Evolutionary conservation across 2,888 invertebrate genomes (phyloP).

Genomic region (Cabera pusaria): DNA sequence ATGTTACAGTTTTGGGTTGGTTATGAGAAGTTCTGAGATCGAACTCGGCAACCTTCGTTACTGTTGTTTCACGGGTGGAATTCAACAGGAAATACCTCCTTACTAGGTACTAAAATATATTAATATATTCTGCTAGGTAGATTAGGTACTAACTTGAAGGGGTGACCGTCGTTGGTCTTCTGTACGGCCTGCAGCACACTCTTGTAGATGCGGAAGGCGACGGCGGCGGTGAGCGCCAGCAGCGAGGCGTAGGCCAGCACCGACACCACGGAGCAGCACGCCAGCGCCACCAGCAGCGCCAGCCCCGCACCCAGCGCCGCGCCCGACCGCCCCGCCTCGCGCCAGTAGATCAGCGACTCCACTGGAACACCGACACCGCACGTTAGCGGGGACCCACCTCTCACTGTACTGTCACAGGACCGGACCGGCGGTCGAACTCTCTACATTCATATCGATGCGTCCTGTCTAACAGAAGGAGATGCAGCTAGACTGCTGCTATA

Average conservation of each 20-base stretch:
- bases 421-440: too few species aligned
- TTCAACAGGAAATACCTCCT: too few species aligned
- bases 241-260: constrained; percentile 97
- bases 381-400: neutral
- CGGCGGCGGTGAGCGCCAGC: constrained; percentile 91
- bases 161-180: constrained; percentile 98
- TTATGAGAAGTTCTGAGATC: too few species aligned
- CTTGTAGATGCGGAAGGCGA: constrained; percentile 98
- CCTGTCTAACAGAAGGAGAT: too few species aligned
- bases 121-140: too few species aligned
- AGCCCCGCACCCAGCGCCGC: constrained; percentile 96
- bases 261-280: constrained; percentile 97
- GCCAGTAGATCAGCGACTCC: constrained; percentile 99
- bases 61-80: too few species aligned
- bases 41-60: too few species aligned
- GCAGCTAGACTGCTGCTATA: too few species aligned
- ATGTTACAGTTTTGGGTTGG: too few species aligned
- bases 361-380: constrained; percentile 82
- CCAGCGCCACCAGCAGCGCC: constrained; percentile 95
- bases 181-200: constrained; percentile 97
- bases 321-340: constrained; percentile 96
- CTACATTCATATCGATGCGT: too few species aligned
- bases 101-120: too few species aligned
- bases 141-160: constrained; percentile 92
- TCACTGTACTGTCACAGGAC: too few species aligned